phyloP scores from a whole-genome alignment of 2,113 vertebrate species.

The Callipepla californica region DNA sequence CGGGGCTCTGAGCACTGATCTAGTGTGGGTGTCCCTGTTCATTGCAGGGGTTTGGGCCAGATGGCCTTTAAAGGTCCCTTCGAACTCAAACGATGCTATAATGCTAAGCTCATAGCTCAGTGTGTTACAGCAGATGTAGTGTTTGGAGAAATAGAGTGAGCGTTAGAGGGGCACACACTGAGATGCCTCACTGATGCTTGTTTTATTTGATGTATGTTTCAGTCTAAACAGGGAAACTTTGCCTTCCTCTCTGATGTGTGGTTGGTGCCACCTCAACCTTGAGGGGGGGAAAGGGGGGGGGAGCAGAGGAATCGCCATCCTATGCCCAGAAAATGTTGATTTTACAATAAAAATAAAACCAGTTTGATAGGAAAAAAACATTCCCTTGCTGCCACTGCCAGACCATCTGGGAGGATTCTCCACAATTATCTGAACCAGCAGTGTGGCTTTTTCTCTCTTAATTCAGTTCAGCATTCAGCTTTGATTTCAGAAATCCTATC shows the following conservation, averaged over 20 bases:
- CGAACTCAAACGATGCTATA: too few species aligned
- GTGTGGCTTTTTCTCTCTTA: slow-evolving; percentile 44
- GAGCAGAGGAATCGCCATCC: slow-evolving; percentile 11
- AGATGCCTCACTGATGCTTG: not conserved
- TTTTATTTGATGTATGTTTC: slow-evolving; percentile 56
- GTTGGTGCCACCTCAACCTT: not conserved
- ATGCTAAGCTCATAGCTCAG: slow-evolving; percentile 1
- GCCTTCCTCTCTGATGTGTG: not conserved
- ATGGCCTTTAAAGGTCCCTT: too few species aligned
- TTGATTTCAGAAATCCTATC: slow-evolving; percentile 75
- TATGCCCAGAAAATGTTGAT: slow-evolving; percentile 61
- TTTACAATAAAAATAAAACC: slow-evolving; percentile 60
- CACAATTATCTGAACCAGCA: not conserved
- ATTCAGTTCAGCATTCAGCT: slow-evolving; percentile 68
- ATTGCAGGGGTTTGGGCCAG: too few species aligned
- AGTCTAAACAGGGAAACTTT: slow-evolving; percentile 56
- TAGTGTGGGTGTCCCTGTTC: too few species aligned
- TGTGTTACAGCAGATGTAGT: not conserved
- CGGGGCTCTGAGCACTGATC: too few species aligned
- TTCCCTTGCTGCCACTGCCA: slow-evolving; percentile 1
- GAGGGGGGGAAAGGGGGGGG: not conserved
- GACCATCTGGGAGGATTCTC: slow-evolving; percentile 30
- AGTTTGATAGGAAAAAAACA: slow-evolving; percentile 57
- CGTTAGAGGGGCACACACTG: slow-evolving; percentile 7
- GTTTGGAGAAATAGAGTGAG: not conserved